A percentile compares a stretch with the other conserved stretches of the same genome.
Evolutionary conservation across 2,797 vertebrate species (phyloP).

Genomic region (Jordanella pulchra): DNA sequence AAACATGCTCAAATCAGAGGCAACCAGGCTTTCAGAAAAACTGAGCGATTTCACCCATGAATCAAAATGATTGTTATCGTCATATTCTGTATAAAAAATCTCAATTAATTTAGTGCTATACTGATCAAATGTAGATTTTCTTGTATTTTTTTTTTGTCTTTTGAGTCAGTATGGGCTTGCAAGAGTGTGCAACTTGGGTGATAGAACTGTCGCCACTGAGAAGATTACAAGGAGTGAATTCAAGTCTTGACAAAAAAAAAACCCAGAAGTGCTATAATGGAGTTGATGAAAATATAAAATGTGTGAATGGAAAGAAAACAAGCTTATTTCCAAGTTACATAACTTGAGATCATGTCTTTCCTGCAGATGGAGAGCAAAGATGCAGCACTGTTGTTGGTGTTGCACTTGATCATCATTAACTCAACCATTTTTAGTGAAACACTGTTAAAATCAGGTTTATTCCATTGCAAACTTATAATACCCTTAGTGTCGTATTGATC

Average conservation of each 20-base stretch:
- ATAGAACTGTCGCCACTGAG: not conserved
- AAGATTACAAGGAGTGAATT: constrained; percentile 3
- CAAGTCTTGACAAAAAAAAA: constrained; percentile 3
- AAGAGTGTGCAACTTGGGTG: constrained; percentile 2
- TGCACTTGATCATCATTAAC: constrained; percentile 4
- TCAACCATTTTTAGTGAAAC: not conserved
- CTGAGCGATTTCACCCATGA: not conserved
- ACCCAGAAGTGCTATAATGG: not conserved
- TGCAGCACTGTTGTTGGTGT: constrained; percentile 1
- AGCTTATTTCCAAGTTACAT: not conserved
- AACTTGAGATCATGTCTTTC: constrained; percentile 4
- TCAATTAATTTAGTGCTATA: not conserved
- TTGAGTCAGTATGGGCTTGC: not conserved
- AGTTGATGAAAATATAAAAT: constrained; percentile 5
- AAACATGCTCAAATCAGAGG: too few relatives aligned
- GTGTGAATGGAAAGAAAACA: constrained; percentile 2
- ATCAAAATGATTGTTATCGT: not conserved
- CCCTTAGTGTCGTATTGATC: not conserved
- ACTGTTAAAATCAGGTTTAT: not conserved
- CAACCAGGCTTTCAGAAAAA: too few relatives aligned
- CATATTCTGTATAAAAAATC: not conserved
- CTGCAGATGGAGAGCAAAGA: not conserved
- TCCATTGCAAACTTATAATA: not conserved
- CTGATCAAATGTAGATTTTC: not conserved
- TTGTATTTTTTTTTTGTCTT: not conserved